Evolutionary conservation across 2,888 invertebrate genomes (phyloP).

Genomic region (Sminthurides aquaticus): DNA sequence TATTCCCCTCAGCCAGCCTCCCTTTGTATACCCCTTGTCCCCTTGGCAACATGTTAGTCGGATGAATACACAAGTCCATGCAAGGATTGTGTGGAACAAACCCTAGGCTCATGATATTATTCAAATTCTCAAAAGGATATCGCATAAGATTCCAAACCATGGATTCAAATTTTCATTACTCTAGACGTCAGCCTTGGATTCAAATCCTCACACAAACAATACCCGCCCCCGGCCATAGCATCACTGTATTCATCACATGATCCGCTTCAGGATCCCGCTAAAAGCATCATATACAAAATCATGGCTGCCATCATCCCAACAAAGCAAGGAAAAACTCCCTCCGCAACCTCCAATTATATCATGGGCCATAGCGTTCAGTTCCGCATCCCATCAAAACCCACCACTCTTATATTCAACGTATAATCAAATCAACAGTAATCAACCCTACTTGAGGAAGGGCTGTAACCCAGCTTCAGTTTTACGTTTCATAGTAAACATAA

Average conservation of each 20-base stretch:
- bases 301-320: no score
- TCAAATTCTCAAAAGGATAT: neutral
- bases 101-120: neutral
- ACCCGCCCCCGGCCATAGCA: no score
- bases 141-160: neutral
- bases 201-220: neutral
- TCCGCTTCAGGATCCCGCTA: no score
- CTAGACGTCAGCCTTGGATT: neutral
- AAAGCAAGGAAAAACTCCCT: no score
- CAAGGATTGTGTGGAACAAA: neutral
- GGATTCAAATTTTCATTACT: neutral
- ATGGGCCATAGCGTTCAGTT: constrained; percentile 1
- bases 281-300: no score
- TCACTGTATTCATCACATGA: no score
- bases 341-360: neutral
- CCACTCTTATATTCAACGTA: no score
- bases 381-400: no score
- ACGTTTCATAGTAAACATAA: no score
- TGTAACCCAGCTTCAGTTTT: no score
- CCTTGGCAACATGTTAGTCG: constrained; percentile 14
- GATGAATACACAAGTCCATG: neutral
- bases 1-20: constrained; percentile 6
- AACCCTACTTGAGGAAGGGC: no score
- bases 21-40: constrained; percentile 1
- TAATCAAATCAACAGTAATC: no score